Evolutionary conservation across 2,797 vertebrate species (phyloP), one percentile per base, ranked within the genome.

Genomic region (Borostomias antarcticus): DNA sequence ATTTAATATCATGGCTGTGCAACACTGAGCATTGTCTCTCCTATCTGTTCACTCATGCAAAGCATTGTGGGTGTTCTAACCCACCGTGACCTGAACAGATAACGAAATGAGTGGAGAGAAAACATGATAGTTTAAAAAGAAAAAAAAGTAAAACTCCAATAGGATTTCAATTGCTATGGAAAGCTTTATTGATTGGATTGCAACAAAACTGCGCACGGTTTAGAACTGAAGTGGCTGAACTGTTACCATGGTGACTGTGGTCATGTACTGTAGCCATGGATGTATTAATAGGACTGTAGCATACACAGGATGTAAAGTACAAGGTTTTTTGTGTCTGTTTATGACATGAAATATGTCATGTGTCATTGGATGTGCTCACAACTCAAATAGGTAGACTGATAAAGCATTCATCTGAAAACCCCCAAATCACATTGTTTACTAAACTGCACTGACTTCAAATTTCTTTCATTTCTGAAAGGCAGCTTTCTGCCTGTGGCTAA

Each of bases 1-100:
- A 80, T 88, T 85, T 85, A 83, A 85, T 87, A 86, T 84, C 80
- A 78, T 76, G 80, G 81, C 80, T 81, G 65, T 66, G 65, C 67
- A 80, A 74, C 77, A 77, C 72, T 75, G 76, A 84, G 79, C 61
- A 78, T 67, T 73, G 73, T 78, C 75, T 78, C n/a, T 43, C 71
- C 75, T 87, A 84, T 87, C 85, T 80, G 63, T 35, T 40, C 68
- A 26, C 57, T 82, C 76, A 80, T 69, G 79, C 72, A 65, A 69
- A 69, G 60, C 73, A 69, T 52, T 64, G 80, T 77, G 65, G 23
- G 68, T 66, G 70, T 74, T 82, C 74, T 69, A 65, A 59, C 73
- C 40, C 13, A 2, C 68, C 70, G 64, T 68, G 66, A 69, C 69
- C 62, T 59, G 2, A 73, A 77, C 64, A 75, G 80, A 78, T 84